Base-by-base conservation (phyloP, 2,888 invertebrate species). In the Hirtodrosophila alboralis region DNA sequence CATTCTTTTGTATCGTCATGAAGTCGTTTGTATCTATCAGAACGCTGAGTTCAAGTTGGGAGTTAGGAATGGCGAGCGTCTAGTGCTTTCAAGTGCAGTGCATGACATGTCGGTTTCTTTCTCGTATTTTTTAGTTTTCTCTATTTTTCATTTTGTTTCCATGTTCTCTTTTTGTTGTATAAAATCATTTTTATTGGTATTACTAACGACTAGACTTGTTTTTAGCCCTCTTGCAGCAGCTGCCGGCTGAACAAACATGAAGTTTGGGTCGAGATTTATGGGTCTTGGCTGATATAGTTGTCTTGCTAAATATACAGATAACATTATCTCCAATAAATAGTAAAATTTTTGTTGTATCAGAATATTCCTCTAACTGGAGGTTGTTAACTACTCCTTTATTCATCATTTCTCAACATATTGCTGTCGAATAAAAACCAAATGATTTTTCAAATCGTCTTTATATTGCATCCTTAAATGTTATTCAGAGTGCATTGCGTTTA, bases 1-100 rank as follows among this genome's bases (percentile, higher is more conserved):
- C 60, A 60, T 54, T 68, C 72, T 71, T 78, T 74, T 72, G 85
- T 78, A 75, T 63, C 75, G 83, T 72, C 85, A 68, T 81, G 72
- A 63, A 84, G 79, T 78, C 85, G 83, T 78, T 79, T 85, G 79
- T 79, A 83, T 62, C 85, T 83, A 84, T 75, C 85, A 64, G 75
- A 61, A 52, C 45, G 72, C 31, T 37, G 43, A 58, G 58, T 57
- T 59, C 51, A 58, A 65, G 74, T 56, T 57, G 51, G 14, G 28
- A 48, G 37, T 31, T 41, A 40, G 51, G 37, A 9, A 21, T 10
- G 21, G 60, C 62, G 62, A 53, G 74, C 74, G 53, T 74, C 74
- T 57, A 53, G 69, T 68, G 70, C 69, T 48, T 56, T 74, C 33
- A 54, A 74, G 74, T 62, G 49, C 34, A 47, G 21, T 60, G 60